Evolutionary conservation across 2,888 invertebrate species (phyloP).

Genomic region (Antitype chi): DNA sequence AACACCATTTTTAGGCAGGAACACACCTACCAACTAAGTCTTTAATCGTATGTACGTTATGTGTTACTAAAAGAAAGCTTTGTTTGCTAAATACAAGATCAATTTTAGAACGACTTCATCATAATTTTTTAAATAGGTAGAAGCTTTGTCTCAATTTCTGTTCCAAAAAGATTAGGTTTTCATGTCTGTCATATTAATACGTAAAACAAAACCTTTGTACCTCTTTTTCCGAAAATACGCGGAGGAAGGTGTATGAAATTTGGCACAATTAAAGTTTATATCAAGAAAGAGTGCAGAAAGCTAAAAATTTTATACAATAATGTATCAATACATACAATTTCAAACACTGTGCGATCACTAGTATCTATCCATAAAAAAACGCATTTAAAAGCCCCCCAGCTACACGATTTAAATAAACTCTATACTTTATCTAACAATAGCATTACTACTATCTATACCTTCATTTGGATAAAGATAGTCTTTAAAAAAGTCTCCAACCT

Average conservation of each 20-base stretch:
- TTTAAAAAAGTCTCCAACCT: background rate
- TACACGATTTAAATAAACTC: background rate
- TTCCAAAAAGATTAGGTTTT: background rate
- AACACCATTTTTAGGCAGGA: background rate
- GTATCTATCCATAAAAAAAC: background rate
- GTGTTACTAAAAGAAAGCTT: background rate
- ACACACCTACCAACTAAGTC: background rate
- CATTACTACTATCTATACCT: background rate
- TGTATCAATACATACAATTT: too few species aligned
- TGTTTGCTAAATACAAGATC: background rate
- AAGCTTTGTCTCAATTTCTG: too few species aligned
- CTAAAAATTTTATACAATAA: too few species aligned
- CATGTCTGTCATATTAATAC: background rate
- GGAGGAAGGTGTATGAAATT: too few species aligned
- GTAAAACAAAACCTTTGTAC: too few species aligned
- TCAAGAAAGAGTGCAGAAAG: too few species aligned
- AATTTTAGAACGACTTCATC: background rate
- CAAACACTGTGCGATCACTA: too few species aligned
- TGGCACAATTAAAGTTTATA: too few species aligned
- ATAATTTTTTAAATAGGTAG: background rate
- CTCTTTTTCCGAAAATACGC: too few species aligned
- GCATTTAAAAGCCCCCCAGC: background rate
- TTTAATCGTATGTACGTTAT: background rate
- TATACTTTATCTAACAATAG: background rate
- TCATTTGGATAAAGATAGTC: background rate